A percentile compares a stretch with the other conserved stretches of the same genome.
Conservation (phyloP, 2,888 invertebrate species). For the Digitonthophagus gazella region DNA sequence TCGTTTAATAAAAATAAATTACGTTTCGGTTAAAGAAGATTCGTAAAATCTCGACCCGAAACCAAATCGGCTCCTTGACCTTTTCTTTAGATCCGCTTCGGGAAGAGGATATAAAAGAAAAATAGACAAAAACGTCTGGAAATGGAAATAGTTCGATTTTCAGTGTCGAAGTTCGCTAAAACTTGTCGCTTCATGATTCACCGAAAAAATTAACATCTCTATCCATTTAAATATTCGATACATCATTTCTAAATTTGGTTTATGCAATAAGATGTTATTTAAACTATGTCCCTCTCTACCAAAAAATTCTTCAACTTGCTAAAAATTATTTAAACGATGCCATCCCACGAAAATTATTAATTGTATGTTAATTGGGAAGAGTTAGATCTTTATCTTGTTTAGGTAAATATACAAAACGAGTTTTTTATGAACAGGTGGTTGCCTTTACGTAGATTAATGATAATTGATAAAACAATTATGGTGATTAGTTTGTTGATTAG, state of each 20-base stretch:
- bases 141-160: too few relatives aligned
- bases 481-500: too few relatives aligned
- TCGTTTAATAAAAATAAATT: background rate
- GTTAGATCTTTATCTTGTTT: background rate
- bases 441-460: background rate
- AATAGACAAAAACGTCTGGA: too few relatives aligned
- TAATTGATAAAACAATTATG: background rate
- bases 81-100: slow-evolving; percentile 14
- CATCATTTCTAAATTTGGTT: background rate
- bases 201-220: background rate
- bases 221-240: background rate
- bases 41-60: slow-evolving; percentile 4
- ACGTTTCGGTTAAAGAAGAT: background rate
- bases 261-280: background rate
- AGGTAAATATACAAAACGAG: background rate
- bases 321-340: background rate
- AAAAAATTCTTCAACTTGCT: background rate
- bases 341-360: background rate
- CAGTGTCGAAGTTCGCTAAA: too few relatives aligned
- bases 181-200: too few relatives aligned
- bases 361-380: background rate
- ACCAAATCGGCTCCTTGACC: slow-evolving; percentile 11
- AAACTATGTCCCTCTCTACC: background rate
- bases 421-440: background rate
- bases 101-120: background rate